phyloP scores from a whole-genome alignment of 2,797 vertebrate species.

The Rhinogobio ventralis region DNA sequence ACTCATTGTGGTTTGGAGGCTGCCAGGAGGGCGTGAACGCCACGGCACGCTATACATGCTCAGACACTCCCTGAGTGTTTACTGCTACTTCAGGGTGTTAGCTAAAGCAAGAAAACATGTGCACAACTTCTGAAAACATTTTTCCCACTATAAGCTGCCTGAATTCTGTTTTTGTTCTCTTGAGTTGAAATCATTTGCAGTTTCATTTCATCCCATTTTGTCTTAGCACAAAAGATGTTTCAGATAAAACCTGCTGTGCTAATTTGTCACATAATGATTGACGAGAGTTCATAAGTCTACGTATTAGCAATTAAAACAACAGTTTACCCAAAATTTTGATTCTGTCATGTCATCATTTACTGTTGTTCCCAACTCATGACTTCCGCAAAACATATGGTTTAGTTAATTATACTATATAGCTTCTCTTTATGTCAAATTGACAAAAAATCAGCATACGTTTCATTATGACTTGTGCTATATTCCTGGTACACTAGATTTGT shows the following conservation, averaged over 20 bases:
- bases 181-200: not conserved
- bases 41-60: conserved; percentile 64
- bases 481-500: not conserved
- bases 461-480: not conserved
- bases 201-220: not conserved
- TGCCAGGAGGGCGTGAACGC: conserved; percentile 52
- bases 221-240: not conserved
- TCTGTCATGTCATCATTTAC: not conserved
- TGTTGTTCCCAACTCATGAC: not conserved
- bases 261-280: not conserved
- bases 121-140: conserved; percentile 39
- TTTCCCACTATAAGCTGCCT: conserved; percentile 26
- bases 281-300: not conserved
- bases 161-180: not conserved
- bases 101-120: conserved; percentile 46
- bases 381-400: too few relatives aligned
- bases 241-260: not conserved
- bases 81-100: conserved; percentile 59
- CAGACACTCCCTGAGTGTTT: conserved; percentile 59
- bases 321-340: not conserved
- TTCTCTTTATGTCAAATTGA: not conserved
- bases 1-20: conserved; percentile 58
- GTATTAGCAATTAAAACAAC: not conserved
- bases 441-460: not conserved
- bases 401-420: not conserved